phyloP scores from a whole-genome alignment of 2,888 invertebrate species.

The Balanococcus diminutus region DNA sequence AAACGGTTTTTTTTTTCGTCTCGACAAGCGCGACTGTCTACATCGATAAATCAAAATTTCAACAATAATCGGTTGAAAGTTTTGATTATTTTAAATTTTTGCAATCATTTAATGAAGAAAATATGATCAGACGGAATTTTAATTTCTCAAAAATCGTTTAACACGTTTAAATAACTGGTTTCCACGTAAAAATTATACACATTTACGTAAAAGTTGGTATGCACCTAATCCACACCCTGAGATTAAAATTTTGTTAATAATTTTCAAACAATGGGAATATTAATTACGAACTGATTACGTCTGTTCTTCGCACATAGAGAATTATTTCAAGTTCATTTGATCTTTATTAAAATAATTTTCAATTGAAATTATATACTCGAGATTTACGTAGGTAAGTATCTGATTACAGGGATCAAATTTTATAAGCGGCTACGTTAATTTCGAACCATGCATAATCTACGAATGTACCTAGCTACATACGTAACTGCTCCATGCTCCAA shows the following conservation, averaged over 20 bases:
- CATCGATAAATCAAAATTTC: conserved; percentile 32
- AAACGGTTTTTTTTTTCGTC: not conserved
- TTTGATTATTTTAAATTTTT: conserved; percentile 19
- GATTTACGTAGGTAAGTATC: no score
- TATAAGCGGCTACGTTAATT: not conserved
- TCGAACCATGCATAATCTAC: not conserved
- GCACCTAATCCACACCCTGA: no score
- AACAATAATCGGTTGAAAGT: conserved; percentile 2
- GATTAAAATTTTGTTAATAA: not conserved
- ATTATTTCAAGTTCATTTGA: not conserved
- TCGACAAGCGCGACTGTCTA: conserved; percentile 2
- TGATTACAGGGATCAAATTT: not conserved
- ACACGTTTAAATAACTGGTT: conserved; percentile 9
- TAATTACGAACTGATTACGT: not conserved
- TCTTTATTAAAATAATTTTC: not conserved
- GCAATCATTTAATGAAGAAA: not conserved
- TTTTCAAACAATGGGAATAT: not conserved
- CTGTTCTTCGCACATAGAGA: not conserved
- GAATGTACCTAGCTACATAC: no score
- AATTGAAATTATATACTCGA: not conserved
- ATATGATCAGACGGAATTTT: not conserved
- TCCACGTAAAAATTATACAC: not conserved
- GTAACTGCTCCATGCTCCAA: no score
- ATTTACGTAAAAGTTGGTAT: no score
- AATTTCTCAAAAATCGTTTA: not conserved